Percentiles rank a stretch among this genome's conserved stretches.
Evolutionary conservation across 2,888 invertebrate species (phyloP).

Genomic region (Cheilosia scutellata): DNA sequence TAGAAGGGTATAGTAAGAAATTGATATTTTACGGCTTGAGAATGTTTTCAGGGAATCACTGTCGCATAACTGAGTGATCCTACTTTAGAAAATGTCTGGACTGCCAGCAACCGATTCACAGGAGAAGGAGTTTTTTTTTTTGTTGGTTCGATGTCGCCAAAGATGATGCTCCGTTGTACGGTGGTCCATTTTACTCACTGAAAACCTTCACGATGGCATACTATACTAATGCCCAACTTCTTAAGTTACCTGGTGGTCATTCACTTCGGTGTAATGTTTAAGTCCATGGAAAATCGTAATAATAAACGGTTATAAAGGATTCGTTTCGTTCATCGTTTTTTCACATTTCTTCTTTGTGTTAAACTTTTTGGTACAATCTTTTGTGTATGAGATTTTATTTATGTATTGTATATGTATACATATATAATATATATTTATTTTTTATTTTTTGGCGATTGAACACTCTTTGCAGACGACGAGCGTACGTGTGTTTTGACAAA

Average conservation of each 20-base stretch:
- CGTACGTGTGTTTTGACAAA: slow-evolving; percentile 52
- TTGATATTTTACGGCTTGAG: slow-evolving; percentile 65
- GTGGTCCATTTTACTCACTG: slow-evolving; percentile 61
- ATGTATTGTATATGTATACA: slow-evolving; percentile 20
- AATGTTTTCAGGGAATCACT: slow-evolving; percentile 63
- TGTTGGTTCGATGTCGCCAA: slow-evolving; percentile 48
- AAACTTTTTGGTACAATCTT: slow-evolving; percentile 25
- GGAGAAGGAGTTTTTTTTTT: slow-evolving; percentile 19
- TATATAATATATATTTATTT: slow-evolving; percentile 10
- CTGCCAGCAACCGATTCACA: slow-evolving; percentile 53
- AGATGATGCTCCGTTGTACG: slow-evolving; percentile 59
- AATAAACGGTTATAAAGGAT: slow-evolving; percentile 67
- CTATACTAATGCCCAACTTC: slow-evolving; percentile 56
- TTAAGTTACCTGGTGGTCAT: slow-evolving; percentile 71
- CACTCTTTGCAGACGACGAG: background rate
- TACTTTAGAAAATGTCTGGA: slow-evolving; percentile 38
- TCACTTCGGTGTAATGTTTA: slow-evolving; percentile 56
- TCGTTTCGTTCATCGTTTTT: slow-evolving; percentile 25
- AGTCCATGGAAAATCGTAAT: slow-evolving; percentile 58
- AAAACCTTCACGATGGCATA: slow-evolving; percentile 53
- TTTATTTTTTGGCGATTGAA: slow-evolving; percentile 29
- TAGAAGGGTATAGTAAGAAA: slow-evolving; percentile 42
- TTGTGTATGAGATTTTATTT: slow-evolving; percentile 38
- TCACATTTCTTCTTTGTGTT: slow-evolving; percentile 46
- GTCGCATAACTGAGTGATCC: slow-evolving; percentile 42